phyloP scores from a whole-genome alignment of 2,113 vertebrate genomes.

The Cololabis saira region DNA sequence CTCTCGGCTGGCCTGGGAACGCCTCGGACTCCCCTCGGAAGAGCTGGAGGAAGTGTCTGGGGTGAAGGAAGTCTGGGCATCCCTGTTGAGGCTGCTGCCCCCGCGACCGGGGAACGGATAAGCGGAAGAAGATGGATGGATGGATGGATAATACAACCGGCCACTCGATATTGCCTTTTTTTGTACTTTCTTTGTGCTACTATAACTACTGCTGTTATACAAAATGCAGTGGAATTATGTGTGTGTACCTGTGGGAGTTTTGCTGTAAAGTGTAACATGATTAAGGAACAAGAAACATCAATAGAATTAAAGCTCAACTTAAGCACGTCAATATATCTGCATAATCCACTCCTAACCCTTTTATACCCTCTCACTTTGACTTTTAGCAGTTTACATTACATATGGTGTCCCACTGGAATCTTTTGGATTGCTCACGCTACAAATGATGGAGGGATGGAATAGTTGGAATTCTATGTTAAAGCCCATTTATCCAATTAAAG shows the following conservation, averaged over 20 bases:
- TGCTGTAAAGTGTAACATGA: conserved; percentile 10
- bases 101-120: no score
- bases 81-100: no score
- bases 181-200: conserved; percentile 4
- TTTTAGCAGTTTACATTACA: conserved; percentile 10
- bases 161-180: no score
- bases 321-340: conserved; percentile 14
- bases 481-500: conserved; percentile 4
- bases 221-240: neutral
- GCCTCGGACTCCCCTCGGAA: no score
- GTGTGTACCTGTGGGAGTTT: conserved; percentile 1
- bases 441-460: neutral
- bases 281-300: conserved; percentile 1
- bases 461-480: neutral
- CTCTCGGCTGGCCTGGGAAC: no score
- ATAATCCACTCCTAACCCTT: conserved; percentile 26
- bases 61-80: no score
- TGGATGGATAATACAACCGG: no score
- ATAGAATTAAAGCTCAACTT: conserved; percentile 4
- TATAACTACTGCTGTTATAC: neutral
- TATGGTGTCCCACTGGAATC: conserved; percentile 2
- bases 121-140: no score
- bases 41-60: no score
- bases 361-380: neutral
- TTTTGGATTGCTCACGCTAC: neutral